phyloP scores from a whole-genome alignment of 2,888 invertebrate genomes.

The Apeira syringaria region DNA sequence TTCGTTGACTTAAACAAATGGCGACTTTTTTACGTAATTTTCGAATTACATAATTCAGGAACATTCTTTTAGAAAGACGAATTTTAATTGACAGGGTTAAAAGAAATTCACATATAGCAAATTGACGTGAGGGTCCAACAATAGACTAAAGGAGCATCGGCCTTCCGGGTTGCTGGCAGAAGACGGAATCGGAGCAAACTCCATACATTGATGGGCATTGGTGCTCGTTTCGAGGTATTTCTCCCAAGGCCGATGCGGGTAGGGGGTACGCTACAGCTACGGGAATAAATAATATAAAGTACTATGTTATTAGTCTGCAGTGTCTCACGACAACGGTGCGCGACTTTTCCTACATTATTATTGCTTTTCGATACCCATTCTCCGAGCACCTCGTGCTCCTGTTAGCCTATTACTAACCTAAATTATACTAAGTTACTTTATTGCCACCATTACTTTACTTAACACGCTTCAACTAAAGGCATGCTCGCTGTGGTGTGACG shows the following conservation, averaged over 20 bases:
- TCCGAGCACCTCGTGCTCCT: constrained; percentile 78
- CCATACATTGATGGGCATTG: not conserved
- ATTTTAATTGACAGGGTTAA: constrained; percentile 73
- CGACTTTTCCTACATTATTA: constrained; percentile 80
- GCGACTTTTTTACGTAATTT: constrained; percentile 2
- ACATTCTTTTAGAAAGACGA: constrained; percentile 49
- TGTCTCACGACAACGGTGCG: constrained; percentile 71
- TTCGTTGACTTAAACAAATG: not conserved
- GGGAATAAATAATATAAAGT: constrained; percentile 38
- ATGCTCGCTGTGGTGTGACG: constrained; percentile 60
- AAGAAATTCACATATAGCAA: constrained; percentile 61
- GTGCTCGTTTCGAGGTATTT: not conserved
- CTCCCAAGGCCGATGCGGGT: constrained; percentile 15
- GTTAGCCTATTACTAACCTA: constrained; percentile 58
- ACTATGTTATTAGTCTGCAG: constrained; percentile 53
- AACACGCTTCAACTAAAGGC: constrained; percentile 73
- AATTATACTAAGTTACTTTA: constrained; percentile 71
- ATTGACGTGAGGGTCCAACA: constrained; percentile 77
- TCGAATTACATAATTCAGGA: constrained; percentile 16
- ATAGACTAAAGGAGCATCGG: constrained; percentile 39
- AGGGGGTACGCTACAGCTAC: constrained; percentile 56
- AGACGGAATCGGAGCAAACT: not conserved
- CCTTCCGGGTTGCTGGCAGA: not conserved
- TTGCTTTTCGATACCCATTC: constrained; percentile 84
- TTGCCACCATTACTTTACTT: constrained; percentile 77